Base-by-base conservation (phyloP, 1,140 invertebrate genomes). In the Macrocentrus cingulum region DNA sequence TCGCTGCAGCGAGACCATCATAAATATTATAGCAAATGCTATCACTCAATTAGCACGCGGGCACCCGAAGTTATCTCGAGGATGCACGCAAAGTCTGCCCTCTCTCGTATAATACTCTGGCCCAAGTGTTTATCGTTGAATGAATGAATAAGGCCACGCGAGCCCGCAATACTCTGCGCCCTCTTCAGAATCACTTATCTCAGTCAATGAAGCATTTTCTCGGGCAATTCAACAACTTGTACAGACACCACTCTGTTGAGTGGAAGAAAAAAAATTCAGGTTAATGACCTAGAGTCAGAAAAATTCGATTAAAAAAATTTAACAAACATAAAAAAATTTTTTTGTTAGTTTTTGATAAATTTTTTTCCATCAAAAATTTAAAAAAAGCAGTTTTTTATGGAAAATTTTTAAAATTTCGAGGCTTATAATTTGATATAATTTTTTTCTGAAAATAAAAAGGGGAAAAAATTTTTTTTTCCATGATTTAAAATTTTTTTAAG, bases 71-170 rank as follows among this genome's bases (percentile, higher is more conserved):
- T 61, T 61, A 61, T 59, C 61, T 59, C 52, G 51, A 29, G 53
- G 52, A 51, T 56, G 56, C 61, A 56, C 61, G 56, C 61, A 37
- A 63, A 56, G 48, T 56, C 57, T 56, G 25, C 25, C 34, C 41
- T 36, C 39, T 54, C 34, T 11, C n/a, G 11, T 20, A 18, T 19
- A 5, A 3, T 41, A 4, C 25, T 18, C 6, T 13, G 49, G n/a
- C n/a, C n/a, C 55, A 49, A 44, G 58, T 61, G 54, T 65, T 54
- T 62, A 66, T 62, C 60, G 53, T 54, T 41, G 60, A 57, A 61
- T 61, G 60, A 61, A 61, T 61, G 60, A 53, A 61, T 52, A 49
- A 57, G 45, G 13, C 51, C 29, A 22, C 45, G 25, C 9, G 32
- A 34, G 16, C 13, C 11, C 4, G 11, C 54, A 54, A 41, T 18